Evolutionary conservation across 2,888 invertebrate species (phyloP), one percentile per base, ranked within the genome.

Genomic region (Itoplectis maculator): DNA sequence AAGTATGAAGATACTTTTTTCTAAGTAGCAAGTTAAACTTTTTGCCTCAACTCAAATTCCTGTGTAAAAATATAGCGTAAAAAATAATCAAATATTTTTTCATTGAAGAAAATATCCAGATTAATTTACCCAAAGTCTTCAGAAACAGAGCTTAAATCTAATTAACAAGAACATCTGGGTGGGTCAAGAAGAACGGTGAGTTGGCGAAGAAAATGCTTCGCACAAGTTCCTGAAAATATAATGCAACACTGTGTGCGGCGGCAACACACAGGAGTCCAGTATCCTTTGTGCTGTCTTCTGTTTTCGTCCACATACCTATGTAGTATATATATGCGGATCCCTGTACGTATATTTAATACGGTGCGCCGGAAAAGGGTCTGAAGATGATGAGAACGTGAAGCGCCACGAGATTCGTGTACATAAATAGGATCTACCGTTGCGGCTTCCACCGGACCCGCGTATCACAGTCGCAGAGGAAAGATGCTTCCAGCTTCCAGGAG

Each of bases 281-380:
- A 47, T 20, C 18, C 56, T 65, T 42, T 81, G 72, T 68, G 59
- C 45, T 45, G 29, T 9, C 59, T 20, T 23, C 45, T 75, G 54
- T 80, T 79, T 72, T 47, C 66, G n/a, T 66, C 35, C 59, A 47
- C 42, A 61, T 49, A 65, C n/a, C n/a, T n/a, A n/a, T n/a, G n/a
- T n/a, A n/a, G 29, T 29, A 29, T 63, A 66, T 76, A 56, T 47
- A 70, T 35, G 29, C 47, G 18, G 49, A 66, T 54, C 20, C 65
- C 65, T 20, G 18, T 69, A 81, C 73, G 42, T 29, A 73, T 78
- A 56, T 69, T 74, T 68, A 63, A 68, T 74, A 73, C 54, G 8
- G 54, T 59, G 45, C 37, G 75, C 29, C 18, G 29, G 61, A 29
- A 20, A 70, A 61, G 70, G 56, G 54, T 61, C 45, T 51, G 54